Conservation (phyloP, 2,797 vertebrate genomes). For the Oreochromis grahami region DNA sequence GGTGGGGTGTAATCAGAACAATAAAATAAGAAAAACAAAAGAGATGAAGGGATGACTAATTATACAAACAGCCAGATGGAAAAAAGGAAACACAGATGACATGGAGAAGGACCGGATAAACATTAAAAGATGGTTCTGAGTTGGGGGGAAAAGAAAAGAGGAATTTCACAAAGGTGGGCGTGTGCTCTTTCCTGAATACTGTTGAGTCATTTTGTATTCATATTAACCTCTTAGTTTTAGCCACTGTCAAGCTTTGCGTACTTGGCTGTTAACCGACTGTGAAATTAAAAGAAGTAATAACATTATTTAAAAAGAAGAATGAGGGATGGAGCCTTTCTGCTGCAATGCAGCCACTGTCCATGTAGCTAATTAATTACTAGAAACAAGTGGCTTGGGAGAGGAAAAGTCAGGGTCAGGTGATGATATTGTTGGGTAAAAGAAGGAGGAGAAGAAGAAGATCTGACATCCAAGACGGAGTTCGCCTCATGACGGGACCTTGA, state of each 20-base stretch:
- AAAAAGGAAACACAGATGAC: conserved; percentile 26
- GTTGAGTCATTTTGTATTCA: conserved; percentile 27
- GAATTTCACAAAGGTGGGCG: not conserved
- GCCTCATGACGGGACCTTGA: not conserved
- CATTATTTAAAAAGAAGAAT: conserved; percentile 26
- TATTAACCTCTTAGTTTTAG: conserved; percentile 10
- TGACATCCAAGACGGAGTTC: not conserved
- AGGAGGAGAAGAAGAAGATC: not conserved
- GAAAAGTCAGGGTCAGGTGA: conserved; percentile 9
- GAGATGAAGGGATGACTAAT: conserved; percentile 26
- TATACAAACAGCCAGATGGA: conserved; percentile 41
- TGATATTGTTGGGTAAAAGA: conserved; percentile 10
- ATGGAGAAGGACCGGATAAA: conserved; percentile 23
- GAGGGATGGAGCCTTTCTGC: conserved; percentile 18
- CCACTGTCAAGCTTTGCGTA: conserved; percentile 19
- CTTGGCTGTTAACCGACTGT: conserved; percentile 38
- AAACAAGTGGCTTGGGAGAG: not conserved
- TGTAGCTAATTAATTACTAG: conserved; percentile 24
- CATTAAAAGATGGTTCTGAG: conserved; percentile 12
- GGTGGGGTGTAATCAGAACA: conserved; percentile 28
- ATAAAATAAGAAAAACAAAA: conserved; percentile 29
- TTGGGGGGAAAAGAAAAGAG: not conserved
- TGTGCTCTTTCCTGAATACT: not conserved
- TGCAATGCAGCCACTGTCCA: conserved; percentile 23
- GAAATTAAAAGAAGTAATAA: conserved; percentile 50